Conservation (phyloP, 2,888 invertebrate species). For the Cataglyphis albicans region DNA sequence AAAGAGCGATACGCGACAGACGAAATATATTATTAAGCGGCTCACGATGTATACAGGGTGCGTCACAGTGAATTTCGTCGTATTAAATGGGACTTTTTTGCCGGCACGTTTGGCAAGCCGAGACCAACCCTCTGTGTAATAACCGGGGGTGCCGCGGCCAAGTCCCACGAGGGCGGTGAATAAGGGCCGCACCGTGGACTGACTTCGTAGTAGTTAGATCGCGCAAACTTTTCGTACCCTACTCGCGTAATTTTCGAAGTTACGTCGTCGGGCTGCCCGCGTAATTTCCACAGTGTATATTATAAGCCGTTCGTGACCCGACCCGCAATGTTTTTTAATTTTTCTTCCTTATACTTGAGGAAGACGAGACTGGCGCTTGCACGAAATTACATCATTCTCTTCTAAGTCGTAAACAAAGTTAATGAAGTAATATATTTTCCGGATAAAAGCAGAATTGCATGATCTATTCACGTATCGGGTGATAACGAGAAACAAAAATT, state of each 20-base stretch:
- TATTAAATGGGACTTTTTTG: conserved; percentile 75
- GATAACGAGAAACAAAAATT: conserved; percentile 16
- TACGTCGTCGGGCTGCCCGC: conserved; percentile 71
- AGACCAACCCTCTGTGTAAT: conserved; percentile 69
- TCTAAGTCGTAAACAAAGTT: conserved; percentile 49
- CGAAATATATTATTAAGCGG: conserved; percentile 67
- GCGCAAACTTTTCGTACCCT: conserved; percentile 74
- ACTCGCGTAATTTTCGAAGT: conserved; percentile 77
- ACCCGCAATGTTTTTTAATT: conserved; percentile 74
- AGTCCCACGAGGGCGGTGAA: conserved; percentile 78
- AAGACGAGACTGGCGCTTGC: conserved; percentile 30
- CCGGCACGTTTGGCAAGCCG: conserved; percentile 71
- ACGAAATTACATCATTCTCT: conserved; percentile 61
- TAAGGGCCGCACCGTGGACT: conserved; percentile 80
- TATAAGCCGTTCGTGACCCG: conserved; percentile 76
- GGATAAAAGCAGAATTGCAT: conserved; percentile 27
- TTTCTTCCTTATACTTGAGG: conserved; percentile 53
- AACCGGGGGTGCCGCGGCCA: conserved; percentile 70
- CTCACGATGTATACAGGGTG: conserved; percentile 60
- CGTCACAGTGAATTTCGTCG: conserved; percentile 73
- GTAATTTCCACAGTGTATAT: conserved; percentile 76
- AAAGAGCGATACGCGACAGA: conserved; percentile 59
- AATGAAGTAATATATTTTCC: conserved; percentile 42
- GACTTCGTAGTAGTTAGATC: conserved; percentile 79
- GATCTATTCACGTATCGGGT: not conserved